Conservation (phyloP, 2,888 invertebrate species). For the Rhodophaea formosa region DNA sequence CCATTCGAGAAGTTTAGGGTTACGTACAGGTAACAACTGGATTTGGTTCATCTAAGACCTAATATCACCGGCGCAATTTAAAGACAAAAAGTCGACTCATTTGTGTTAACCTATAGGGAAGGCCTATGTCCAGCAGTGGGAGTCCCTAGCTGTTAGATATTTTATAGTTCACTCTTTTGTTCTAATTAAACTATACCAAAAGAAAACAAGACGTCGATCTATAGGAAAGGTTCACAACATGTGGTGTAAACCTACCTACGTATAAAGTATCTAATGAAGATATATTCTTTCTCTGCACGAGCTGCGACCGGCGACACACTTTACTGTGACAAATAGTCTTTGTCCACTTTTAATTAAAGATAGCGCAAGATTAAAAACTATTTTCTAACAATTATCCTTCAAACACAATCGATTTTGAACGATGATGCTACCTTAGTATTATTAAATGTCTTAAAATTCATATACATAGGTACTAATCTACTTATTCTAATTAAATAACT, state of each 20-base stretch:
- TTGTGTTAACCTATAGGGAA: too few species aligned
- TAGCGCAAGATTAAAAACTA: conserved; percentile 4
- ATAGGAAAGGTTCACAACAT: background rate
- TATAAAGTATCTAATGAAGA: conserved; percentile 29
- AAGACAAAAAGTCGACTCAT: too few species aligned
- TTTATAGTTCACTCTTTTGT: too few species aligned
- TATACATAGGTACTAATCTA: too few species aligned
- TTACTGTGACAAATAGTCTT: conserved; percentile 39
- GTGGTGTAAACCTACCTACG: background rate
- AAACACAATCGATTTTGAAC: background rate
- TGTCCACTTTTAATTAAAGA: conserved; percentile 41
- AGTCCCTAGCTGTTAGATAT: too few species aligned
- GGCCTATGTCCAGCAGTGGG: too few species aligned
- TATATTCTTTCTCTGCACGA: conserved; percentile 36
- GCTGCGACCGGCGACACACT: conserved; percentile 30
- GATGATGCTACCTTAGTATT: background rate
- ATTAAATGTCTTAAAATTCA: too few species aligned
- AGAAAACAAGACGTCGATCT: background rate
- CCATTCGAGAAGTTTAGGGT: too few species aligned
- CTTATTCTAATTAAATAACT: too few species aligned
- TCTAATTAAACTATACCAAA: background rate
- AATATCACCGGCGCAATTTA: too few species aligned
- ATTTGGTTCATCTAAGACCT: too few species aligned
- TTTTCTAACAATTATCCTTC: background rate
- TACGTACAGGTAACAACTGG: too few species aligned